A percentile compares a stretch with the other conserved stretches of the same genome.
These are phyloP conservation scores for Kryphioiulus occultus DNA, from an alignment of 2,888 invertebrate genomes.

Conservation along the genomic window DNA sequence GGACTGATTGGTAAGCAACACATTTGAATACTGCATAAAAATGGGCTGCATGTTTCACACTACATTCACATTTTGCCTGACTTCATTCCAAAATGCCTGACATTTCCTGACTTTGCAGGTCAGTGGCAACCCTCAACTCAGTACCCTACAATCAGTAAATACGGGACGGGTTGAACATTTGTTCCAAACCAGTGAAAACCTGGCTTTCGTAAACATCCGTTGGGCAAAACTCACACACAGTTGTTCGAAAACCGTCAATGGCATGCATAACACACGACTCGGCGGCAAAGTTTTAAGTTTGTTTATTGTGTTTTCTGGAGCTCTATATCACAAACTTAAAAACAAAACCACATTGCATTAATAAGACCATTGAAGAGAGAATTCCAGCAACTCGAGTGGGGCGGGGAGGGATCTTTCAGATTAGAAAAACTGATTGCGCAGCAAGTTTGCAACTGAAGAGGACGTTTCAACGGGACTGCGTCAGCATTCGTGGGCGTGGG, in stretches of 20 bases:
- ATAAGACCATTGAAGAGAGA: slow-evolving; percentile 22
- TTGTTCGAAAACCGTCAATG: not conserved
- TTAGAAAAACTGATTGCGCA: not conserved
- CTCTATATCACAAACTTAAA: slow-evolving; percentile 33
- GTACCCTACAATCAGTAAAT: too few species aligned
- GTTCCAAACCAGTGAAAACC: too few species aligned
- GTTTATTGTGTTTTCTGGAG: slow-evolving; percentile 9
- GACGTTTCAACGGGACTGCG: not conserved
- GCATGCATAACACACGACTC: not conserved
- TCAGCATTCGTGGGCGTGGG: not conserved
- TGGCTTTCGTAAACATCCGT: too few species aligned
- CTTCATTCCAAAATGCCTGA: too few species aligned
- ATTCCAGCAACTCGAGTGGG: slow-evolving; percentile 4
- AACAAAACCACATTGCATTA: slow-evolving; percentile 35
- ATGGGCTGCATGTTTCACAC: too few species aligned
- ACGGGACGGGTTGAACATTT: too few species aligned
- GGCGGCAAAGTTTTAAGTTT: not conserved
- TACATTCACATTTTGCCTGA: too few species aligned
- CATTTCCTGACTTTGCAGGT: too few species aligned
- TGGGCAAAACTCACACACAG: too few species aligned
- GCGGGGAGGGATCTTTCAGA: not conserved
- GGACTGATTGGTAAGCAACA: too few species aligned
- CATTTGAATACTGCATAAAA: too few species aligned
- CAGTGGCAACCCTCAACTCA: too few species aligned
- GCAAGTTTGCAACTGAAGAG: not conserved